phyloP scores from a whole-genome alignment of 1,140 invertebrate genomes.

The Drosophila sucinea region DNA sequence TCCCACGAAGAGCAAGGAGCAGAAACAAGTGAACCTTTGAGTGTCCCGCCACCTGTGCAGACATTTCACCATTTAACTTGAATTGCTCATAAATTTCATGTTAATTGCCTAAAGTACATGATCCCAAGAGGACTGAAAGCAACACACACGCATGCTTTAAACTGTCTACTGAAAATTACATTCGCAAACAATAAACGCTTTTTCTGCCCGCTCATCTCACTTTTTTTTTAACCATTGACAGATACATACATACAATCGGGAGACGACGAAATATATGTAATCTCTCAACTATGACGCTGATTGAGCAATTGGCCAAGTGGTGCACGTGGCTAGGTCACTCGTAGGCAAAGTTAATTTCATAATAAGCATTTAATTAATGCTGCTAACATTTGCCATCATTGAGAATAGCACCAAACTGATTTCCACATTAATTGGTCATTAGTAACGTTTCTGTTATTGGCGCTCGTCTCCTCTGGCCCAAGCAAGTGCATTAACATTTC shows the following conservation, averaged over 20 bases:
- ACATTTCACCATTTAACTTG: slow-evolving; percentile 56
- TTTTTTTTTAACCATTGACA: background rate
- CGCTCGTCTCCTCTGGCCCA: background rate
- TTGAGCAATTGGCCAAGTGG: background rate
- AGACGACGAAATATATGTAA: slow-evolving; percentile 5
- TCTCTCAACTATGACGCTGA: background rate
- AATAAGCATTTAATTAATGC: slow-evolving; percentile 64
- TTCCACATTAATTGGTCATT: slow-evolving; percentile 77
- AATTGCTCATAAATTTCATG: slow-evolving; percentile 73
- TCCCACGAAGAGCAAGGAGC: slow-evolving; percentile 41
- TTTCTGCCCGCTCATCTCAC: background rate
- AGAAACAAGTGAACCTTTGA: slow-evolving; percentile 40
- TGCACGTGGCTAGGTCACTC: slow-evolving; percentile 16
- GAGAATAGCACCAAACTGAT: slow-evolving; percentile 57
- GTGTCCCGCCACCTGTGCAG: slow-evolving; percentile 58
- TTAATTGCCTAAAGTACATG: slow-evolving; percentile 59
- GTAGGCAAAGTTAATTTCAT: slow-evolving; percentile 30
- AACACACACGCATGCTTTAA: slow-evolving; percentile 6
- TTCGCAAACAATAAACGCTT: background rate
- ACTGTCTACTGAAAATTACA: slow-evolving; percentile 28
- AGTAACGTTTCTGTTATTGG: slow-evolving; percentile 20
- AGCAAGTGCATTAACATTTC: slow-evolving; percentile 40
- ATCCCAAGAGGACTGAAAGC: background rate
- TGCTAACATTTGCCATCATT: slow-evolving; percentile 14
- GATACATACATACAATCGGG: background rate